A percentile compares a stretch with the other conserved stretches of the same genome.
Conservation (phyloP, 2,888 invertebrate genomes). For the Erynnis tages region DNA sequence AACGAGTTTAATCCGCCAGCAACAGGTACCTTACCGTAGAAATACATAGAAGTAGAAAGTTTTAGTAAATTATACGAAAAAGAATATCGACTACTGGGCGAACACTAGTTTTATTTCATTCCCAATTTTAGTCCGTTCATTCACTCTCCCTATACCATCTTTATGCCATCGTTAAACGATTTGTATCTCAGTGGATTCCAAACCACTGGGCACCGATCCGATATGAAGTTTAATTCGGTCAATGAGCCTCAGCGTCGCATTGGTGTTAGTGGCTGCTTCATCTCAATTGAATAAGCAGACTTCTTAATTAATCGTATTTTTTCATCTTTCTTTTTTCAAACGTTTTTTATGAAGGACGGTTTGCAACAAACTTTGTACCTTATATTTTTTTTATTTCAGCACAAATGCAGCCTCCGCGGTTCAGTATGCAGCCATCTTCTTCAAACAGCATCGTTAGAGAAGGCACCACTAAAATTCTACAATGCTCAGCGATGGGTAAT, state of each 20-base stretch:
- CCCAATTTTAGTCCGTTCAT: too few relatives aligned
- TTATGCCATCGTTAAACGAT: constrained; percentile 14
- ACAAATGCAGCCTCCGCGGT: constrained; percentile 91
- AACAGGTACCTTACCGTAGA: too few relatives aligned
- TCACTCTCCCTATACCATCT: too few relatives aligned
- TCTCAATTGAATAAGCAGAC: constrained; percentile 49
- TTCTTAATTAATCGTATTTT: constrained; percentile 50
- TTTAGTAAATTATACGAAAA: too few relatives aligned
- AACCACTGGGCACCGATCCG: constrained; percentile 34
- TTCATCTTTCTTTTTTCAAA: constrained; percentile 32
- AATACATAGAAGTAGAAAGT: too few relatives aligned
- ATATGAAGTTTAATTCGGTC: constrained; percentile 56
- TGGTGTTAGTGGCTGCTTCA: constrained; percentile 39
- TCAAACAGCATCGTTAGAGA: constrained; percentile 93
- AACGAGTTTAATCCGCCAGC: too few relatives aligned
- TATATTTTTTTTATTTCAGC: constrained; percentile 53
- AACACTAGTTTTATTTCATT: too few relatives aligned
- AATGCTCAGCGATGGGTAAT: constrained; percentile 95
- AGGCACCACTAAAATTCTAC: constrained; percentile 94
- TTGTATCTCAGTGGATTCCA: constrained; percentile 22
- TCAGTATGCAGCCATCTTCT: constrained; percentile 92
- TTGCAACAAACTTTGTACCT: not conserved
- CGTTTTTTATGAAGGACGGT: constrained; percentile 5
- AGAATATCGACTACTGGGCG: too few relatives aligned
- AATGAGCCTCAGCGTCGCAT: constrained; percentile 42